A percentile compares a stretch with the other conserved stretches of the same genome.
Conservation (phyloP, 2,888 invertebrate species). For the Asteroscopus sphinx region DNA sequence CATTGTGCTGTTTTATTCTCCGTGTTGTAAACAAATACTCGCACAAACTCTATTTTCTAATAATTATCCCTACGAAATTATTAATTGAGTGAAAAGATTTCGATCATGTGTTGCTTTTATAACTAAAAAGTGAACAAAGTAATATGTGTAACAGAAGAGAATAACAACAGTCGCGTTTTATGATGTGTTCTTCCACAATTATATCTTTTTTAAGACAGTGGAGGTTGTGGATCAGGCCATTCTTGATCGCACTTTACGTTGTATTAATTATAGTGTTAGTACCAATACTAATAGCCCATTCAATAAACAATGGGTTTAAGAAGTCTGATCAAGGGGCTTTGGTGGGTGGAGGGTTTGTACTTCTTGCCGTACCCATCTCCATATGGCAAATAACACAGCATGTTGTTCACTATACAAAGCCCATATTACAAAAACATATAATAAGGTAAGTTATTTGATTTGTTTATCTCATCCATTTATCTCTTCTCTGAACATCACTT, state of each 20-base stretch:
- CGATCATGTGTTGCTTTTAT: constrained; percentile 11
- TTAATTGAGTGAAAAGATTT: constrained; percentile 19
- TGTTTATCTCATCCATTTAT: not conserved
- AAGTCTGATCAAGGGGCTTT: constrained; percentile 95
- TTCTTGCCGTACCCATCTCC: constrained; percentile 97
- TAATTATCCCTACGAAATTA: not conserved
- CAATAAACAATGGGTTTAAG: constrained; percentile 94
- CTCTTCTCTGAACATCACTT: not conserved
- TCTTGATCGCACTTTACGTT: constrained; percentile 94
- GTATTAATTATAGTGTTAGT: constrained; percentile 95
- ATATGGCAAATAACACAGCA: constrained; percentile 98
- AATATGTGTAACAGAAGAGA: constrained; percentile 56
- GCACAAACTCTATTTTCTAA: not conserved
- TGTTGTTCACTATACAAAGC: constrained; percentile 97
- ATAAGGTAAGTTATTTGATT: constrained; percentile 91
- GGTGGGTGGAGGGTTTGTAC: constrained; percentile 97
- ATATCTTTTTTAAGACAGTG: constrained; percentile 89
- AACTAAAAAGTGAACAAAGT: constrained; percentile 35
- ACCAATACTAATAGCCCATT: constrained; percentile 95
- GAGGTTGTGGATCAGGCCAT: constrained; percentile 97
- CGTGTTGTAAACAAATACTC: constrained; percentile 10
- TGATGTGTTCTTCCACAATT: constrained; percentile 81
- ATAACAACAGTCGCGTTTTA: constrained; percentile 49
- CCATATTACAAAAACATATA: constrained; percentile 97
- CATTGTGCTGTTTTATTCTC: constrained; percentile 13